These are phyloP conservation scores for Musca vetustissima DNA, from an alignment of 1,140 invertebrate genomes.

Conservation along the genomic window DNA sequence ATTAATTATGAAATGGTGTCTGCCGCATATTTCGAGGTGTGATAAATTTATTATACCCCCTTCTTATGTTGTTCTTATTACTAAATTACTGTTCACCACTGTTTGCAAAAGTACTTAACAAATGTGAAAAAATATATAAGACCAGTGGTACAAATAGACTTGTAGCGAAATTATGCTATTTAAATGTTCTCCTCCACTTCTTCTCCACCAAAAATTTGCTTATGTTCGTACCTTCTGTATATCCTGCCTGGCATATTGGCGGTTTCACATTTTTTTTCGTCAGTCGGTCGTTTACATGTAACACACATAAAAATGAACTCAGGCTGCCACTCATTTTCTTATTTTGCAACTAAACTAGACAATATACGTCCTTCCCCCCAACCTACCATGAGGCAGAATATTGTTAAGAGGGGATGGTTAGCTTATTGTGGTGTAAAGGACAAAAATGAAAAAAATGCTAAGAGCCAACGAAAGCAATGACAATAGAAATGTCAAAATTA, in stretches of 20 bases:
- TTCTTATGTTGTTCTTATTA: too few relatives aligned
- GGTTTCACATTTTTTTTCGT: slow-evolving; percentile 29
- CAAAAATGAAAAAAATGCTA: not conserved
- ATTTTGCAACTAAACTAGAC: too few relatives aligned
- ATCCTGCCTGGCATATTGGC: not conserved
- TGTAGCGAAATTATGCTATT: slow-evolving; percentile 16
- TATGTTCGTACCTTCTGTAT: not conserved
- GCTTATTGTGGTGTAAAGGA: not conserved
- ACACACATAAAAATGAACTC: slow-evolving; percentile 14
- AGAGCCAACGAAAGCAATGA: slow-evolving; percentile 24
- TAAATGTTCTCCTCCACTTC: not conserved
- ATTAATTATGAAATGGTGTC: too few relatives aligned
- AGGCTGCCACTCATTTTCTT: not conserved
- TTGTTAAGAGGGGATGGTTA: not conserved
- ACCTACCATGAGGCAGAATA: too few relatives aligned
- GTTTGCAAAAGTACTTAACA: too few relatives aligned
- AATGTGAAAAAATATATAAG: too few relatives aligned
- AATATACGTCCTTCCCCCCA: too few relatives aligned
- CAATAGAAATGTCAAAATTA: slow-evolving; percentile 51
- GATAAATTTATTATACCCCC: too few relatives aligned
- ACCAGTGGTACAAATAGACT: slow-evolving; percentile 17
- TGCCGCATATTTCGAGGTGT: too few relatives aligned
- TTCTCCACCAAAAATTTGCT: not conserved
- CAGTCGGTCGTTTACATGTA: slow-evolving; percentile 22
- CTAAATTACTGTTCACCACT: too few relatives aligned